Evolutionary conservation across 2,113 vertebrate genomes (phyloP).

Genomic region (Chionodraco myersi): DNA sequence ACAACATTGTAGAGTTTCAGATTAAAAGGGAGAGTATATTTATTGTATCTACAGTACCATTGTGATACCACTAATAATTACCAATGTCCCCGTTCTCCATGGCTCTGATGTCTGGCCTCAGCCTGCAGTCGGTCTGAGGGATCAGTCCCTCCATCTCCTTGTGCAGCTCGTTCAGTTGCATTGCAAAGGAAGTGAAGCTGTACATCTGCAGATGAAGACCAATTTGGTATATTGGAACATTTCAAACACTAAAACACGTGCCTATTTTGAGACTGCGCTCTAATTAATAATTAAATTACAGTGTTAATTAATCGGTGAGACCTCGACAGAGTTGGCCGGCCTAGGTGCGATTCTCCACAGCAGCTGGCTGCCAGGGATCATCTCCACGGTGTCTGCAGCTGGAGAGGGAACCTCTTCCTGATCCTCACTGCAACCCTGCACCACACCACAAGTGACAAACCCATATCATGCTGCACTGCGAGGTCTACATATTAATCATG

Average conservation of each 20-base stretch:
- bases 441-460: not conserved
- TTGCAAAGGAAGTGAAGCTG: slow-evolving; percentile 95
- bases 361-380: slow-evolving; percentile 93
- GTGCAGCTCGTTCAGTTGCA: slow-evolving; percentile 94
- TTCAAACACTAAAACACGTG: not conserved
- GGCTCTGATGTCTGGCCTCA: slow-evolving; percentile 94
- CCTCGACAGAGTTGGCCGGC: slow-evolving; percentile 93
- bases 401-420: slow-evolving; percentile 88
- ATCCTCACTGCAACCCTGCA: slow-evolving; percentile 82
- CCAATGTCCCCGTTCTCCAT: slow-evolving; percentile 99
- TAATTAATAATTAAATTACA: no score
- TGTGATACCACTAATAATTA: slow-evolving; percentile 59
- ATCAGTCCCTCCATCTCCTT: slow-evolving; percentile 92
- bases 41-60: not conserved
- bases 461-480: not conserved
- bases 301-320: slow-evolving; percentile 47
- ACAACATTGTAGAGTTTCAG: not conserved
- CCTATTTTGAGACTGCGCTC: not conserved
- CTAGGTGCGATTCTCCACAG: slow-evolving; percentile 94
- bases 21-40: not conserved
- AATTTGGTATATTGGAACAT: not conserved
- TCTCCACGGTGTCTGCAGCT: slow-evolving; percentile 89
- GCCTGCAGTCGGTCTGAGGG: slow-evolving; percentile 94
- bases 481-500: not conserved
- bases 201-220: slow-evolving; percentile 89